Evolutionary conservation across 2,888 invertebrate species (phyloP).

Genomic region (Lepidochitona cinerea): DNA sequence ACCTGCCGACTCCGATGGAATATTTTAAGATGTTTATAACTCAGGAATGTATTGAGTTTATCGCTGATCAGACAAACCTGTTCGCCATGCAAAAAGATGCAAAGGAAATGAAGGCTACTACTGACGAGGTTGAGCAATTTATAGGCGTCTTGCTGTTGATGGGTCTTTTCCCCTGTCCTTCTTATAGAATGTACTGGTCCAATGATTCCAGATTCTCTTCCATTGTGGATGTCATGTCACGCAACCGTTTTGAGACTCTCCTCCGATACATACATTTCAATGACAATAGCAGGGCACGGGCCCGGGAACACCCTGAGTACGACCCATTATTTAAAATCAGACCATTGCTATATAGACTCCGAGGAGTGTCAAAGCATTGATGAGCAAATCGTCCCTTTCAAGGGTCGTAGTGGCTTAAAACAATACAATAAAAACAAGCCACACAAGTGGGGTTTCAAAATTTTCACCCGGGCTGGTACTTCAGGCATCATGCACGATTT

Average conservation of each 20-base stretch:
- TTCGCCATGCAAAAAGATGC: conserved; percentile 20
- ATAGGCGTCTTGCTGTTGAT: conserved; percentile 20
- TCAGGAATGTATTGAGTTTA: conserved; percentile 15
- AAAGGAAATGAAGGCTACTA: conserved; percentile 14
- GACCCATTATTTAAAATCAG: conserved; percentile 31
- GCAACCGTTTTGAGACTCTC: conserved; percentile 21
- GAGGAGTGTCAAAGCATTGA: conserved; percentile 23
- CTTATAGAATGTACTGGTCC: conserved; percentile 13
- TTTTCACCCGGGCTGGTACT: conserved; percentile 13
- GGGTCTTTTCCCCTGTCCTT: conserved; percentile 16
- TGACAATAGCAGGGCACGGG: conserved; percentile 22
- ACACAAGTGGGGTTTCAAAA: conserved; percentile 31
- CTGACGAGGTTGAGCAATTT: conserved; percentile 16
- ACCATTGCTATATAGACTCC: conserved; percentile 24
- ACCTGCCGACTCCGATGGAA: conserved; percentile 14
- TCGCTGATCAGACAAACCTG: conserved; percentile 22
- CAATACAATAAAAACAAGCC: conserved; percentile 33
- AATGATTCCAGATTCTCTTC: background rate
- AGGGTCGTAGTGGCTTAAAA: conserved; percentile 20
- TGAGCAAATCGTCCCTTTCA: conserved; percentile 32
- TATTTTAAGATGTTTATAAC: conserved; percentile 21
- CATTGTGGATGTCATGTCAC: conserved; percentile 12
- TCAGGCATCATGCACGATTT: conserved; percentile 29
- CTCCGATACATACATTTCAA: conserved; percentile 31
- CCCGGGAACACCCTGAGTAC: conserved; percentile 12